Evolutionary conservation across 2,113 vertebrate genomes (phyloP).

Genomic region (Nibea coibor): DNA sequence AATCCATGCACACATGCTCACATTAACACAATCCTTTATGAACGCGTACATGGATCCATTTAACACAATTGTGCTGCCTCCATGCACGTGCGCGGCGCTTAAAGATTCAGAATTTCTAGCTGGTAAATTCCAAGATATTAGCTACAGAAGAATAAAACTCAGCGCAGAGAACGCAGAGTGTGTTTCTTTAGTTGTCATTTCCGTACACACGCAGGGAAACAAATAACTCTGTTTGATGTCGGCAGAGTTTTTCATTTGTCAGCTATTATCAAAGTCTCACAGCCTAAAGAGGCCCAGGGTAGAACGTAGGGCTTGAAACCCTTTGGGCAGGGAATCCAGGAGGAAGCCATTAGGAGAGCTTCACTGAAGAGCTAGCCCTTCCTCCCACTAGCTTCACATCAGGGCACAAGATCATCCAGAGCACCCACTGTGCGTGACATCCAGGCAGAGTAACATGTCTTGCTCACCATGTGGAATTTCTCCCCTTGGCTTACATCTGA

Average conservation of each 20-base stretch:
- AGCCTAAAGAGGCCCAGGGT: constrained; percentile 33
- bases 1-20: constrained; percentile 6
- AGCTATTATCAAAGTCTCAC: constrained; percentile 53
- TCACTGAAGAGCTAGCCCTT: constrained; percentile 39
- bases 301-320: constrained; percentile 37
- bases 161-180: constrained; percentile 15
- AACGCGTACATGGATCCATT: not conserved
- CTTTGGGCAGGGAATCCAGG: constrained; percentile 61
- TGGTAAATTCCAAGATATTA: constrained; percentile 27
- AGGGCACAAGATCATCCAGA: constrained; percentile 59
- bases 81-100: not conserved
- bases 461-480: constrained; percentile 52
- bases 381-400: constrained; percentile 52
- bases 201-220: constrained; percentile 35
- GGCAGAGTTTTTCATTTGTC: constrained; percentile 63
- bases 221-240: constrained; percentile 56
- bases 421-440: constrained; percentile 59
- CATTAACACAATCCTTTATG: not conserved
- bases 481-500: constrained; percentile 28
- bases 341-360: constrained; percentile 63
- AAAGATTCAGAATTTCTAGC: constrained; percentile 3
- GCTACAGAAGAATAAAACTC: constrained; percentile 41
- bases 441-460: constrained; percentile 36
- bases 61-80: not conserved
- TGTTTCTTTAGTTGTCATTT: constrained; percentile 47